Evolutionary conservation across 2,888 invertebrate genomes (phyloP), one percentile per base, ranked within the genome.

Genomic region (Drosophila merina): DNA sequence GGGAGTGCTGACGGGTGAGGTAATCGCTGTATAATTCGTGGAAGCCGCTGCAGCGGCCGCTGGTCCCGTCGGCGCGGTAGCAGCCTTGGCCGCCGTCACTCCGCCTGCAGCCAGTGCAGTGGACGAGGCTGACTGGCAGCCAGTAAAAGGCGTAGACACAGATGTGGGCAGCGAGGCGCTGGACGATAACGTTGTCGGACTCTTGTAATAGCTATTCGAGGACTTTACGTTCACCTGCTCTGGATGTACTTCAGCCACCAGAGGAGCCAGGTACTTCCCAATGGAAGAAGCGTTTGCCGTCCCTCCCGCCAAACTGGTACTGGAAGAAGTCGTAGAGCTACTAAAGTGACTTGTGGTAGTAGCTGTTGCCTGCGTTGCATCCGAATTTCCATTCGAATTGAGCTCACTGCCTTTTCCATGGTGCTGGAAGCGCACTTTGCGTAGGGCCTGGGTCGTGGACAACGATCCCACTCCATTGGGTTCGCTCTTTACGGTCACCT

Each of bases 71-170:
- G 89, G 91, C 47, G 91, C 91, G 38, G 92, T 89, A 5, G 86
- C 78, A 91, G 92, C 90, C 82, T 92, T 86, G 2, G 89, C 76
- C 90, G 92, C 90, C 76, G 91, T 79, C 6, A 83, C 74, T 91
- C 92, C 91, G 3, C 92, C 90, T 10, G 88, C 89, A 26, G 89
- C 79, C 91, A 92, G 90, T 75, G 92, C 89, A 14, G 91, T 90
- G 30, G 91, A 88, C 9, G 91, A 90, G 7, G 87, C 88, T 12
- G 90, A 88, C 68, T 91, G 91, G 30, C 90, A 89, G 55, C 90
- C 89, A 62, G 88, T 90, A 54, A 89, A 90, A 20, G 91, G 90
- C 31, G 90, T 89, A 26, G 90, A 89, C 9, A 90, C 88, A 38
- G 90, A 89, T 50, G 91, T 87, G 28, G 90, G 90, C 73, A 90